Conservation (phyloP, 2,797 vertebrate genomes). For the Poeciliopsis gracilis region DNA sequence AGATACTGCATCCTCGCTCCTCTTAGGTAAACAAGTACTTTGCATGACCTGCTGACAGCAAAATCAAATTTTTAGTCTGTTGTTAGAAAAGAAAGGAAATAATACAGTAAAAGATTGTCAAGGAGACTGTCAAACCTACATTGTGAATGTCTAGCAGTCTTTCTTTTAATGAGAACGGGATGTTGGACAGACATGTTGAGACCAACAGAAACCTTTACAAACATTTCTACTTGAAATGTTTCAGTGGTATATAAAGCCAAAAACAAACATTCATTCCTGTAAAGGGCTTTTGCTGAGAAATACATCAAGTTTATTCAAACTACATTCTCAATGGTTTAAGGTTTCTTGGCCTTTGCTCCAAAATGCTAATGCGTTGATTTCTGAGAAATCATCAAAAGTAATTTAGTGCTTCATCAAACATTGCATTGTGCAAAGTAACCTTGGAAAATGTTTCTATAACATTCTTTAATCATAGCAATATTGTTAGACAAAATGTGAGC, state of each 20-base stretch:
- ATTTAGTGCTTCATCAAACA: background rate
- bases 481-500: background rate
- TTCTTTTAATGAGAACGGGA: background rate
- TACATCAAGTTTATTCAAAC: background rate
- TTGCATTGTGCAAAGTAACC: background rate
- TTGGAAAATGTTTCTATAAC: background rate
- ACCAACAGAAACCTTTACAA: background rate
- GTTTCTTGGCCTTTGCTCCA: background rate
- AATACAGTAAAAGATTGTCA: background rate
- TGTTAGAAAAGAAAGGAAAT: background rate
- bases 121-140: background rate
- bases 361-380: background rate
- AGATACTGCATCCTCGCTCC: conserved; percentile 93
- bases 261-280: background rate
- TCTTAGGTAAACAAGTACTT: conserved; percentile 81
- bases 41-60: background rate
- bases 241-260: background rate
- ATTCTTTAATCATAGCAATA: background rate
- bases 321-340: background rate
- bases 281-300: background rate
- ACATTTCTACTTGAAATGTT: background rate
- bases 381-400: background rate
- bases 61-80: background rate
- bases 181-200: background rate
- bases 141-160: background rate